Base-by-base conservation (phyloP, 2,113 vertebrate genomes). In the Ceyx melanurus region DNA sequence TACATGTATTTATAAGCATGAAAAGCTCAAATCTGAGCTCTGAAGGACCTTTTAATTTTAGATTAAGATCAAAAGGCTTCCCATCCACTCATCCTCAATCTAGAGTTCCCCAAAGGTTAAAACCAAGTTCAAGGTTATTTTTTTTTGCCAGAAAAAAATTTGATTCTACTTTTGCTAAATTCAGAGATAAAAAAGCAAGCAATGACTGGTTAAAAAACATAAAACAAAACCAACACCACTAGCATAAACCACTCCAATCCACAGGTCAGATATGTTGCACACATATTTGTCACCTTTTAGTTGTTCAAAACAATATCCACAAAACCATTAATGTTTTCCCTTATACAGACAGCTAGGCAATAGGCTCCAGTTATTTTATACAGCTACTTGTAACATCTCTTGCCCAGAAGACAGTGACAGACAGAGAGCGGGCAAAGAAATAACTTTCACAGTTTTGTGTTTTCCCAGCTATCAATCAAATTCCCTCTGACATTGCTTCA, bases 391-490 rank as follows among this genome's bases (percentile, higher is more conserved):
- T 90, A 93, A 40, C 64, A 76, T 91, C 75, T 67, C 88, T 83
- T 94, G 68, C 90, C 89, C 89, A 96, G 96, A 94, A 92, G 79
- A 84, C 82, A 94, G 53, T 92, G 85, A 93, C 48, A 94, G 82
- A 61, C 40, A 92, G 40, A 81, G 33, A 89, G 72, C 85, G 80
- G 91, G 78, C 73, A 96, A 88, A 96, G 91, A 97, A 97, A 95
- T 94, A 97, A 94, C 92, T 95, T 92, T 86, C 80, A 75, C 26
- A 83, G 74, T 10, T 42, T 90, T 66, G 26, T 94, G 67, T 91
- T 95, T 97, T 88, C 86, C 75, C 81, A 88, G 88, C 93, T 95
- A 96, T 97, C 97, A 97, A 97, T 97, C 96, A 96, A 95, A 97
- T 96, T 97, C 94, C 84, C 91, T 96, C 89, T 96, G 96, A 91